Evolutionary conservation across 2,113 vertebrate genomes (phyloP), one percentile per base, ranked within the genome.

Genomic region (Solea senegalensis): DNA sequence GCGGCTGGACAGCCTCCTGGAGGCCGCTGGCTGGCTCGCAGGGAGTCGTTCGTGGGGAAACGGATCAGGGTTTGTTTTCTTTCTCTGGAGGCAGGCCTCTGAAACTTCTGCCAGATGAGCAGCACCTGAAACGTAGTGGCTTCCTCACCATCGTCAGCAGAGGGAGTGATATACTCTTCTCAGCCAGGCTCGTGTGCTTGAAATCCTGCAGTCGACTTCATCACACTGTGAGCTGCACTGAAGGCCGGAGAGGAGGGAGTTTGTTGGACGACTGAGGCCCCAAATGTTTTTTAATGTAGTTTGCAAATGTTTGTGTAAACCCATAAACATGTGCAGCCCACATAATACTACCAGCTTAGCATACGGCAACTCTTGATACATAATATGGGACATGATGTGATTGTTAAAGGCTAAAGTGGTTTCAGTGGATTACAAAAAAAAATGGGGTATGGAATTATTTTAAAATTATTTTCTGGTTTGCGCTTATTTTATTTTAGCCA

Each of bases 71-170:
- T 90, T 92, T 88, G 90, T 92, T 92, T 93, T 91, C 81, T 86
- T 91, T 86, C 73, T 78, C 80, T 16, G 65, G 75, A 86, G 88
- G 81, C 81, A 71, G 69, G 80, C 72, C 86, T 81, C 74, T 78
- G 84, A 88, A 86, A 90, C 86, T 56, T 86, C 81, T 87, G 86
- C 91, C 92, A 92, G 91, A 94, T 91, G 89, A 93, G 78, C 74
- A 83, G 87, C 89, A 92, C 89, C 92, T 90, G 86, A 92, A 88
- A 72, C 13, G 49, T 58, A 58, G 76, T 72, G 46, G 54, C 62
- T 74, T 70, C 74, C 64, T 71, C 74, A 8, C 26, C 43, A 51
- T 58, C 50, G 81, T 82, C 90, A 69, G 85, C 26, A 81, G 85
- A 80, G 85, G 85, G 83, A 81, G 84, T 72, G 75, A 77, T 83